These are phyloP conservation scores for Parauchenoglanis ngamensis DNA, from an alignment of 2,797 vertebrate species.

Conservation along the genomic window DNA sequence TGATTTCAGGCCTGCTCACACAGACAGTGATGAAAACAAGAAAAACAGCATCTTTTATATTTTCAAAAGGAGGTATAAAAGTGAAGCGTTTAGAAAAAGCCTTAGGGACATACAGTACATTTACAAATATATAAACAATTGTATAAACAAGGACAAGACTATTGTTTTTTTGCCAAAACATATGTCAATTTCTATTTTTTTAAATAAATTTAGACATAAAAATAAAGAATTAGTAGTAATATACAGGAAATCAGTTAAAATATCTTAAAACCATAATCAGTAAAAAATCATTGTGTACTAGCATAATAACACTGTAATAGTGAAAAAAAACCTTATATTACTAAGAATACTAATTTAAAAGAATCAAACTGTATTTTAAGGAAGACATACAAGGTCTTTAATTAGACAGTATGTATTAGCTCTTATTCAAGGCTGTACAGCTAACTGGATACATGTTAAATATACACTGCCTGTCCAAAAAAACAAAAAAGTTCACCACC, in stretches of 20 bases:
- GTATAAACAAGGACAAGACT: no score
- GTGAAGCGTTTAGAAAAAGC: background rate
- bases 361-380: background rate
- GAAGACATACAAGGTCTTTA: background rate
- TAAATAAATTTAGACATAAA: background rate
- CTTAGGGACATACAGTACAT: no score
- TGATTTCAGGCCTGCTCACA: conserved; percentile 82
- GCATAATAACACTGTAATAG: background rate
- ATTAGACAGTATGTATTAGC: background rate
- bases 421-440: background rate
- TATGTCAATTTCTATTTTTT: background rate
- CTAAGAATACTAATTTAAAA: background rate
- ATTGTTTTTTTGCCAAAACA: no score
- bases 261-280: background rate
- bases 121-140: no score
- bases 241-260: background rate
- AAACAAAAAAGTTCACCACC: no score
- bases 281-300: background rate
- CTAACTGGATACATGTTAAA: background rate
- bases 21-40: background rate
- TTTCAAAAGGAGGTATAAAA: background rate
- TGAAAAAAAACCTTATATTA: background rate
- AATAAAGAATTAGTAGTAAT: background rate
- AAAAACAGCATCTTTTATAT: background rate
- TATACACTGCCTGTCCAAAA: no score